Evolutionary conservation across 2,797 vertebrate species (phyloP).

Genomic region (Hybognathus amarus): DNA sequence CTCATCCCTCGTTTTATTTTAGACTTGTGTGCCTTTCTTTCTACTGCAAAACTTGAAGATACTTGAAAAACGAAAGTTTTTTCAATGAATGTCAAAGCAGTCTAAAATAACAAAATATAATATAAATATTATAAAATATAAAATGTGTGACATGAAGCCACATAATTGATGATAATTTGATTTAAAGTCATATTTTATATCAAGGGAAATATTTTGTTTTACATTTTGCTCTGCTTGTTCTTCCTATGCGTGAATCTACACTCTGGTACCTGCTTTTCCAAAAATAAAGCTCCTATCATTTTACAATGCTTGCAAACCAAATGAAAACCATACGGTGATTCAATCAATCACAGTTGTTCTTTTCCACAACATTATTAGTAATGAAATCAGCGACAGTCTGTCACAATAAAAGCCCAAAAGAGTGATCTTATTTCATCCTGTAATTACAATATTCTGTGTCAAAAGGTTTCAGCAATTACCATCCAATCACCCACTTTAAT

Average conservation of each 20-base stretch:
- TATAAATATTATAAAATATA: background rate
- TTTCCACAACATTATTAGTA: conserved; percentile 28
- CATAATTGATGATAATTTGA: background rate
- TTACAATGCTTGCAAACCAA: conserved; percentile 36
- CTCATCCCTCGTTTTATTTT: background rate
- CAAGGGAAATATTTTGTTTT: conserved; percentile 13
- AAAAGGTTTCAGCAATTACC: conserved; percentile 54
- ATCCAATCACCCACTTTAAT: conserved; percentile 56
- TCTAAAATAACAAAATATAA: background rate
- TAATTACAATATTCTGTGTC: conserved; percentile 52
- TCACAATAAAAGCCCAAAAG: conserved; percentile 7
- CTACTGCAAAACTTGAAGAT: background rate
- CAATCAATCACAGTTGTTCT: conserved; percentile 45
- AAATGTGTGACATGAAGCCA: conserved; percentile 10
- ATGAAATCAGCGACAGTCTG: background rate
- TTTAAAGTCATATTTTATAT: conserved; percentile 3
- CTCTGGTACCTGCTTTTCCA: conserved; percentile 18
- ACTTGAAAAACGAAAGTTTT: background rate
- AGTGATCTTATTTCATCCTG: conserved; percentile 43
- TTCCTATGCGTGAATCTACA: background rate
- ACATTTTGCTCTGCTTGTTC: background rate
- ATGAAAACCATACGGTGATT: conserved; percentile 31
- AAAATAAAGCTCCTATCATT: conserved; percentile 1
- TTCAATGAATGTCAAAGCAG: background rate
- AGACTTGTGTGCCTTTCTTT: background rate